phyloP scores from a whole-genome alignment of 2,888 invertebrate species.

The Lymantria monacha region DNA sequence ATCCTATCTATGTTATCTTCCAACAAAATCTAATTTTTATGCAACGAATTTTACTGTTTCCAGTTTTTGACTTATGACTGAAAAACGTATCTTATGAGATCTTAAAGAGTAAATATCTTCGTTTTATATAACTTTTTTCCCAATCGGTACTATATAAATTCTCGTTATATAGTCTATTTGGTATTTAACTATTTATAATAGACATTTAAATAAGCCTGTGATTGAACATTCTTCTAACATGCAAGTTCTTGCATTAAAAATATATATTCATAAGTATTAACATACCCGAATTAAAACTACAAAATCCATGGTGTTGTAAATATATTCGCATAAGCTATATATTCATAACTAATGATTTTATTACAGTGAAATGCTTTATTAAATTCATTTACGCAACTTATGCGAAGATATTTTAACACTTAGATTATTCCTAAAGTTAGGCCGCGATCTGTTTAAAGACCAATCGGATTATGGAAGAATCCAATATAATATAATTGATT shows the following conservation, averaged over 20 bases:
- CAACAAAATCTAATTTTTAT: slow-evolving; percentile 6
- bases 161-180: no score
- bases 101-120: background rate
- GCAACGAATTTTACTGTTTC: slow-evolving; percentile 12
- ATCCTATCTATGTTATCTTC: slow-evolving; percentile 5
- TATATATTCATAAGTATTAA: slow-evolving; percentile 13
- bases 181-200: no score
- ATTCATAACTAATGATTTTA: background rate
- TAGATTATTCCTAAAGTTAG: slow-evolving; percentile 9
- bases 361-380: background rate
- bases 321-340: slow-evolving; percentile 16
- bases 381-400: background rate
- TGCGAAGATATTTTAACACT: slow-evolving; percentile 28
- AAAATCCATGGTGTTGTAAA: slow-evolving; percentile 10
- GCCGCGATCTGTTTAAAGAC: slow-evolving; percentile 17
- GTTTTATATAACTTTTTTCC: background rate
- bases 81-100: background rate
- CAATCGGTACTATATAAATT: background rate
- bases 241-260: slow-evolving; percentile 11
- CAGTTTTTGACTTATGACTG: background rate
- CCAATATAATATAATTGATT: background rate
- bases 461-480: no score
- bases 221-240: slow-evolving; percentile 15
- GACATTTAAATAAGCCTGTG: slow-evolving; percentile 1
- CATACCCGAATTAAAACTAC: slow-evolving; percentile 8